Evolutionary conservation across 1,140 invertebrate species (phyloP), one percentile per base, ranked within the genome.

Genomic region (Sitodiplosis mosellana): DNA sequence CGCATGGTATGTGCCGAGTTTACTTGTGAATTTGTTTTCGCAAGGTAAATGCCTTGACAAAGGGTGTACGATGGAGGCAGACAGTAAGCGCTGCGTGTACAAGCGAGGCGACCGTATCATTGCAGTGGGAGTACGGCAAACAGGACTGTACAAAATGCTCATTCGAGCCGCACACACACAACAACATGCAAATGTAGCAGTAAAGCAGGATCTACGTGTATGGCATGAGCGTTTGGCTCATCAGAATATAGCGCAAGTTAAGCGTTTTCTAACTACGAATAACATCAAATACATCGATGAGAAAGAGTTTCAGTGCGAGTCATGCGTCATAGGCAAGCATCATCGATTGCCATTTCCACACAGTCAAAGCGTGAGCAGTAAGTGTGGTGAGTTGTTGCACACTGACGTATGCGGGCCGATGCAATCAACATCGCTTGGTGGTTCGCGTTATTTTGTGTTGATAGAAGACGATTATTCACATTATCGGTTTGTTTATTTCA

Each of bases 371-470:
- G 36, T 36, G 19, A 12, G 14, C 7, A 34, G 15, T 2, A 49
- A 54, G 14, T 15, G 43, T 22, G 49, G 53, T 20, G 53, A 59
- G 41, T 19, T 58, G 21, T 48, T 61, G 17, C 58, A 59, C 45
- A 40, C 48, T 7, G 59, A 64, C 48, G 38, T 63, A 2, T 56
- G 56, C 51, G 59, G 59, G 45, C 53, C 55, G 17, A 57, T 60
- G 53, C 47, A 50, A 34, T 50, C 37, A n/a, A 18, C 19, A 44
- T 58, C 56, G 15, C 14, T 55, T 47, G 52, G 51, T 19, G 55
- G 50, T n/a, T 42, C 49, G 19, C 47, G 49, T 19, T 62, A 63
- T 49, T 61, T 63, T 48, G 52, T 59, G 12, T 56, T 56, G 17
- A 53, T 54, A 43, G 20, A 52, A 18, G 15, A 49, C 19, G 36